These are phyloP conservation scores for Syngnathoides biaculeatus DNA, from an alignment of 2,113 vertebrate species.

Conservation along the genomic window DNA sequence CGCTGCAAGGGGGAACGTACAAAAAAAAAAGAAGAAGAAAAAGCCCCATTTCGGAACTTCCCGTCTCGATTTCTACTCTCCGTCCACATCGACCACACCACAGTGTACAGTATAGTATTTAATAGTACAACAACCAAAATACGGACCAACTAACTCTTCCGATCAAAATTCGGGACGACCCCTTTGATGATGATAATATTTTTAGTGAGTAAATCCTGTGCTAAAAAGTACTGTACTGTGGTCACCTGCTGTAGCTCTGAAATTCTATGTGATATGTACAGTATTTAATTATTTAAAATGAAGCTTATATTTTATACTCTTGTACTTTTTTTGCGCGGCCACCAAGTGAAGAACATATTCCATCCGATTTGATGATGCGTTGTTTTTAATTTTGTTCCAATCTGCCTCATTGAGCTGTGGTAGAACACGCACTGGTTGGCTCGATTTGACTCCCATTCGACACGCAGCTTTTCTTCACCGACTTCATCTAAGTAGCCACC, in stretches of 20 bases:
- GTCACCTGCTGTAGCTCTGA: slow-evolving; percentile 59
- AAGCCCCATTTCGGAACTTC: slow-evolving; percentile 13
- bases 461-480: background rate
- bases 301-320: slow-evolving; percentile 71
- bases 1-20: background rate
- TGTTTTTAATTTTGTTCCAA: slow-evolving; percentile 17
- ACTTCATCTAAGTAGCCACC: background rate
- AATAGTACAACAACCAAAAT: slow-evolving; percentile 33
- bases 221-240: slow-evolving; percentile 38
- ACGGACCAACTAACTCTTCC: slow-evolving; percentile 30
- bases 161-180: slow-evolving; percentile 8
- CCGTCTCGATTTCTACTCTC: slow-evolving; percentile 12
- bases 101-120: slow-evolving; percentile 25
- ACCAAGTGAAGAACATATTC: slow-evolving; percentile 44
- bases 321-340: slow-evolving; percentile 37
- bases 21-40: slow-evolving; percentile 1
- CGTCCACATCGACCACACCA: slow-evolving; percentile 30
- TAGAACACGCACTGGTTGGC: slow-evolving; percentile 3
- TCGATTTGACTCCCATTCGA: background rate
- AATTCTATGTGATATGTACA: slow-evolving; percentile 65
- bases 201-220: slow-evolving; percentile 34
- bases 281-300: slow-evolving; percentile 79
- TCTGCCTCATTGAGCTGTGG: slow-evolving; percentile 10
- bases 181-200: slow-evolving; percentile 29
- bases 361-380: background rate